These are phyloP conservation scores for Clanis bilineata DNA, from an alignment of 2,888 invertebrate genomes.

Conservation along the genomic window DNA sequence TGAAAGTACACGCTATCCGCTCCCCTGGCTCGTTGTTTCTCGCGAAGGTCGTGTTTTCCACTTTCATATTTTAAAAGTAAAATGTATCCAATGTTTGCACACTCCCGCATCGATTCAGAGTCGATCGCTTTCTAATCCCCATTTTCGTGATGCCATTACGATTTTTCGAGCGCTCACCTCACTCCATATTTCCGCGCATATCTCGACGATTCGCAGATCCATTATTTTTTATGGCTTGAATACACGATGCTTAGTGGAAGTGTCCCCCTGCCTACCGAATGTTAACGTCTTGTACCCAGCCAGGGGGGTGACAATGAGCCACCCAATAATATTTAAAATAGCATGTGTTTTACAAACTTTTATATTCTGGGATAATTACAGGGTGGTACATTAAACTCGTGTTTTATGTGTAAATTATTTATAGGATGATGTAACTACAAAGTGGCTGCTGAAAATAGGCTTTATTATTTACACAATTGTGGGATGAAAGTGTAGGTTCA, in stretches of 20 bases:
- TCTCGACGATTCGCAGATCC: slow-evolving; percentile 80
- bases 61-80: slow-evolving; percentile 13
- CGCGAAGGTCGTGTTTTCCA: background rate
- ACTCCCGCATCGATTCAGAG: slow-evolving; percentile 70
- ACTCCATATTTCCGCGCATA: slow-evolving; percentile 80
- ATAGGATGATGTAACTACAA: background rate
- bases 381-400: slow-evolving; percentile 4
- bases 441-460: background rate
- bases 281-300: slow-evolving; percentile 54
- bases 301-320: slow-evolving; percentile 54
- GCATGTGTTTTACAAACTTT: slow-evolving; percentile 21
- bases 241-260: slow-evolving; percentile 73
- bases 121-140: slow-evolving; percentile 81
- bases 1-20: background rate
- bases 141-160: slow-evolving; percentile 79
- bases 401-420: background rate
- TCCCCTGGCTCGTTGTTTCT: background rate
- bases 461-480: too few species aligned
- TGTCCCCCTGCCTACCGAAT: slow-evolving; percentile 62
- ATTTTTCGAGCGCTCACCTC: slow-evolving; percentile 77
- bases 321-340: slow-evolving; percentile 25
- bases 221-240: slow-evolving; percentile 81
- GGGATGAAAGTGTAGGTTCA: background rate
- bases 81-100: slow-evolving; percentile 53
- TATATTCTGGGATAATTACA: background rate